A percentile compares a stretch with the other conserved stretches of the same genome.
Conservation (phyloP, 2,888 invertebrate species). For the Noctua comes region DNA sequence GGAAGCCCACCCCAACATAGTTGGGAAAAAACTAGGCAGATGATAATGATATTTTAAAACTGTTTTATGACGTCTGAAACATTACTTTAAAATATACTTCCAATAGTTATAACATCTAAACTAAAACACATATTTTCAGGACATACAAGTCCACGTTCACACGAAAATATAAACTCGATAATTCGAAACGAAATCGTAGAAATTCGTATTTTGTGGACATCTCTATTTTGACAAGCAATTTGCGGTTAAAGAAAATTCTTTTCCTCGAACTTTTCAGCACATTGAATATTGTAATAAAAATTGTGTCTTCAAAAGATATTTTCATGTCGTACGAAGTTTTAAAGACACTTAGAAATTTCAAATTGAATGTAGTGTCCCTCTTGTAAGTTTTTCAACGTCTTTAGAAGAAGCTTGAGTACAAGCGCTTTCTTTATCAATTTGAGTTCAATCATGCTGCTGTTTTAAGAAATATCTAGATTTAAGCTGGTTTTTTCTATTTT, state of each 20-base stretch:
- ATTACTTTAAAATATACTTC: neutral
- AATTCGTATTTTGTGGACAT: conserved; percentile 11
- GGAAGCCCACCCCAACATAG: too few relatives aligned
- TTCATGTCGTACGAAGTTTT: conserved; percentile 31
- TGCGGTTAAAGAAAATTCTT: conserved; percentile 13
- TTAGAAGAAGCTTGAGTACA: neutral
- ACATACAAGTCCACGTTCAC: neutral
- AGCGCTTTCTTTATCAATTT: neutral
- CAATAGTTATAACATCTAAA: neutral
- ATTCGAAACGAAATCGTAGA: conserved; percentile 4
- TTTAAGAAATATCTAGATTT: neutral
- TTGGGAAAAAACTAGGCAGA: too few relatives aligned
- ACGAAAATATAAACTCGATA: neutral
- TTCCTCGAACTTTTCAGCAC: conserved; percentile 23
- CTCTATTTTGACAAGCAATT: conserved; percentile 42
- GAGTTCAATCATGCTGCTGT: neutral
- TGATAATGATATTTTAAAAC: too few relatives aligned
- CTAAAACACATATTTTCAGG: neutral
- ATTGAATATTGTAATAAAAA: conserved; percentile 50
- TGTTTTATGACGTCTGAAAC: too few relatives aligned
- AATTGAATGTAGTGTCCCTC: conserved; percentile 35
- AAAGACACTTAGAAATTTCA: conserved; percentile 40
- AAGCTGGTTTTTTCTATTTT: too few relatives aligned
- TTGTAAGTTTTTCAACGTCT: conserved; percentile 9
- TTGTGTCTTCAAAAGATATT: conserved; percentile 23